Evolutionary conservation across 1,140 invertebrate genomes (phyloP).

Genomic region (Brachionus asplanchnoidis): DNA sequence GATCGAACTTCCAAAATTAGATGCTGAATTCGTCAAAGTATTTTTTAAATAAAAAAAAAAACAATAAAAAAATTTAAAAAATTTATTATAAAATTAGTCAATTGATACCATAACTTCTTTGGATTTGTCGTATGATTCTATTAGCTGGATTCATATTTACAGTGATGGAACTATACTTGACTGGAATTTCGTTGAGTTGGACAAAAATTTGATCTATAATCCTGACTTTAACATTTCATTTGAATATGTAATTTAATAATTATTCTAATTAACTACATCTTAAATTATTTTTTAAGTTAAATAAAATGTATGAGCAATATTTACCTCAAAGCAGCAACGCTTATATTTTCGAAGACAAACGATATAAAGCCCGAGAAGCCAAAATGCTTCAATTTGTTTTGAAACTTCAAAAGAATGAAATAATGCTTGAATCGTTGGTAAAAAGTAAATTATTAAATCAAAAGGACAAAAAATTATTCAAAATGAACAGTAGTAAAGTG

Average conservation of each 20-base stretch:
- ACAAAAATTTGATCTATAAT: background rate
- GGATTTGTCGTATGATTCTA: background rate
- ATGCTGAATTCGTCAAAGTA: slow-evolving; percentile 21
- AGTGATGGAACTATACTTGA: background rate
- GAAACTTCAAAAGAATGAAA: background rate
- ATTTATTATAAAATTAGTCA: background rate
- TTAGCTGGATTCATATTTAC: slow-evolving; percentile 16
- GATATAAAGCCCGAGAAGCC: background rate
- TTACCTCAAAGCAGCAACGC: background rate
- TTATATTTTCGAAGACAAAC: slow-evolving; percentile 17
- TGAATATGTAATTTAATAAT: slow-evolving; percentile 13
- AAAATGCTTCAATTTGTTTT: slow-evolving; percentile 18
- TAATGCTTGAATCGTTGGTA: slow-evolving; percentile 7
- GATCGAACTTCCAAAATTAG: slow-evolving; percentile 26
- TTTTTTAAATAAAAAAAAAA: background rate
- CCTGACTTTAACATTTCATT: background rate
- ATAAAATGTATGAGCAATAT: background rate
- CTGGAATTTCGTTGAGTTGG: slow-evolving; percentile 6
- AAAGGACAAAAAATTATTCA: slow-evolving; percentile 25
- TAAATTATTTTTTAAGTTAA: background rate
- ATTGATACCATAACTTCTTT: slow-evolving; percentile 1
- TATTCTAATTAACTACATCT: background rate
- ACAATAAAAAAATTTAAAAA: background rate
- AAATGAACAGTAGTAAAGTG: slow-evolving; percentile 28
- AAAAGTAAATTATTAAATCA: background rate